Conservation (phyloP, 1,140 invertebrate genomes). For the Gyrodactylus salaris region DNA sequence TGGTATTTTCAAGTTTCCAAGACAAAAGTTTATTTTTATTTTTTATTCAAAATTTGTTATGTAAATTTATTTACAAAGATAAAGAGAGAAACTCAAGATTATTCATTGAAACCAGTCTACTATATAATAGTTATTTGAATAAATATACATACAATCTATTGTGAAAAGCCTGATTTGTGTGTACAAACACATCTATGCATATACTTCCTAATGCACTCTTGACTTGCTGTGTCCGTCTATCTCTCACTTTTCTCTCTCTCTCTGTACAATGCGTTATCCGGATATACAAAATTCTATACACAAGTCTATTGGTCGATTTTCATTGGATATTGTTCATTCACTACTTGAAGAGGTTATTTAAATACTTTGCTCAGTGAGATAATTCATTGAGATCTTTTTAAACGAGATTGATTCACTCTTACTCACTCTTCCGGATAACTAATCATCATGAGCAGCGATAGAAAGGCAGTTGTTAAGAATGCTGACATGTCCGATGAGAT, state of each 20-base stretch:
- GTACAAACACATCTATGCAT: neutral
- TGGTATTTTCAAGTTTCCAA: too few relatives aligned
- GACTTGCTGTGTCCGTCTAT: too few relatives aligned
- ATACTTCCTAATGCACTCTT: neutral
- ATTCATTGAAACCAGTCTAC: neutral
- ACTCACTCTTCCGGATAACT: neutral
- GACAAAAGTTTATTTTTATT: too few relatives aligned
- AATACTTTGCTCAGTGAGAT: neutral
- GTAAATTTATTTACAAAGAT: too few relatives aligned
- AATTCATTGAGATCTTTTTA: neutral
- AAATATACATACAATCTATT: neutral
- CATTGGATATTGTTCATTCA: neutral
- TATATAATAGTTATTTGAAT: neutral
- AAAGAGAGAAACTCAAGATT: too few relatives aligned
- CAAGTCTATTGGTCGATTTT: neutral
- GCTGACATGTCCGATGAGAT: conserved; percentile 99
- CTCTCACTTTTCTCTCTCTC: too few relatives aligned
- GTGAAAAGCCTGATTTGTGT: neutral
- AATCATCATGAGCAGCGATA: conserved; percentile 44
- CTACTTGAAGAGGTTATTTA: neutral
- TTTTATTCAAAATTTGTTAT: too few relatives aligned
- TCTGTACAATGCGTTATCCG: too few relatives aligned
- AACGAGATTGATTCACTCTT: neutral
- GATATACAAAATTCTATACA: too few relatives aligned
- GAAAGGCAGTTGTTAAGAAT: conserved; percentile 98